phyloP scores from a whole-genome alignment of 2,113 vertebrate species.

The Petrocephalus microphthalmus region DNA sequence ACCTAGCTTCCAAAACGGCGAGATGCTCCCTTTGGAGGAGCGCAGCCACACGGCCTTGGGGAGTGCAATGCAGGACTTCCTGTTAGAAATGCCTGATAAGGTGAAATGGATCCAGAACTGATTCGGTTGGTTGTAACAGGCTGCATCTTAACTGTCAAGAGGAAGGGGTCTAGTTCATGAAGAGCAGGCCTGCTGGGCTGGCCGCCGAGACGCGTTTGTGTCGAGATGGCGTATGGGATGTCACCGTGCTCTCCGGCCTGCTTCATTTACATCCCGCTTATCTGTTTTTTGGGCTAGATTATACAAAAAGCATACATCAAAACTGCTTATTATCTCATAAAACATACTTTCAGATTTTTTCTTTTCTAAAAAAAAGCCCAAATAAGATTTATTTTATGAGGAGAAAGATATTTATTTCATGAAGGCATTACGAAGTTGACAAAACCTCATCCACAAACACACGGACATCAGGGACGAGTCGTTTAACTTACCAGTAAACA shows the following conservation, averaged over 20 bases:
- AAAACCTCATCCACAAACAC: background rate
- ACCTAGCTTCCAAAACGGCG: background rate
- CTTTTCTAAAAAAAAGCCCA: background rate
- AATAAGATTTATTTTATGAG: background rate
- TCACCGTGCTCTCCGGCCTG: background rate
- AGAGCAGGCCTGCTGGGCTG: background rate
- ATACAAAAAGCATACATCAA: background rate
- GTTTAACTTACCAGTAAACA: background rate
- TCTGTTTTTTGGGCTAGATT: background rate
- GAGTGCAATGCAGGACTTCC: background rate
- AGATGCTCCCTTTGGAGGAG: background rate
- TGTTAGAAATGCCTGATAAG: background rate
- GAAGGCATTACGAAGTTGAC: background rate
- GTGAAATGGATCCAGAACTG: constrained; percentile 1
- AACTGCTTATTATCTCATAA: background rate
- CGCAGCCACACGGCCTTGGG: background rate
- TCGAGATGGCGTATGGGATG: background rate
- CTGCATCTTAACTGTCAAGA: background rate
- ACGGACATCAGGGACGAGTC: background rate
- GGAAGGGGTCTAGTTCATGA: background rate
- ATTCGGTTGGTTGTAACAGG: background rate
- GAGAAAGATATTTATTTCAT: background rate
- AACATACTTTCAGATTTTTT: background rate
- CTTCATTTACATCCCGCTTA: background rate
- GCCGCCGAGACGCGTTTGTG: background rate